Conservation (phyloP, 2,113 vertebrate genomes). For the Pholis gunnellus region DNA sequence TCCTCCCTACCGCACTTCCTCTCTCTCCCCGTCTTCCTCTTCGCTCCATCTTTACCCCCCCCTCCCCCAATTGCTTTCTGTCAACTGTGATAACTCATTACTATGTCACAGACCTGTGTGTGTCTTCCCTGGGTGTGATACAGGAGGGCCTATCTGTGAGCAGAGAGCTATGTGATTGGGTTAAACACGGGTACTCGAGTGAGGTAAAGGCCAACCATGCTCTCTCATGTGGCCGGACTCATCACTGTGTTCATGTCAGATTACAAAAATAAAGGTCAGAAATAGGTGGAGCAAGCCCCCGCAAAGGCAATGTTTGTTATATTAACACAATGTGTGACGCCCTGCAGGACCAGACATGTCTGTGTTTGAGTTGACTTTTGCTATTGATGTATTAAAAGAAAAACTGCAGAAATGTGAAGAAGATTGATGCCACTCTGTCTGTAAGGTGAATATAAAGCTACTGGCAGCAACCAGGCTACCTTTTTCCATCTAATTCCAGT, state of each 20-base stretch:
- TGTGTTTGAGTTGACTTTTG: not conserved
- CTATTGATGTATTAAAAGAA: not conserved
- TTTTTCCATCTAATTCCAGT: not conserved
- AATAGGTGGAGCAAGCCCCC: not conserved
- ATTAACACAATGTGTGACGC: not conserved
- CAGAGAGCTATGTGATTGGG: slow-evolving; percentile 51
- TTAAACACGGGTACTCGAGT: slow-evolving; percentile 40
- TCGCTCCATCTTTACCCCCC: not conserved
- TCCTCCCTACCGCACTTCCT: slow-evolving; percentile 2
- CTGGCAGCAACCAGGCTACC: not conserved
- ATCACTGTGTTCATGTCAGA: slow-evolving; percentile 26
- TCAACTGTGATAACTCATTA: slow-evolving; percentile 69
- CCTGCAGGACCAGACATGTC: not conserved
- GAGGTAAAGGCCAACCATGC: slow-evolving; percentile 41
- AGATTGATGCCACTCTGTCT: not conserved
- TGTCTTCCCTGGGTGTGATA: slow-evolving; percentile 32
- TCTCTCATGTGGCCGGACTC: slow-evolving; percentile 26
- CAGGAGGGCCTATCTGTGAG: slow-evolving; percentile 32
- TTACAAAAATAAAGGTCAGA: slow-evolving; percentile 47
- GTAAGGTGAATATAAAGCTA: not conserved
- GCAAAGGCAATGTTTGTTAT: not conserved
- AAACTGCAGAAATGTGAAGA: not conserved
- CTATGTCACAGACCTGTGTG: slow-evolving; percentile 59
- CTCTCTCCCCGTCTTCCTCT: slow-evolving; percentile 24
- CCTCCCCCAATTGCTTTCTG: slow-evolving; percentile 22